These are phyloP conservation scores for Drosophila gaucha DNA, from an alignment of 2,888 invertebrate genomes.

Conservation along the genomic window DNA sequence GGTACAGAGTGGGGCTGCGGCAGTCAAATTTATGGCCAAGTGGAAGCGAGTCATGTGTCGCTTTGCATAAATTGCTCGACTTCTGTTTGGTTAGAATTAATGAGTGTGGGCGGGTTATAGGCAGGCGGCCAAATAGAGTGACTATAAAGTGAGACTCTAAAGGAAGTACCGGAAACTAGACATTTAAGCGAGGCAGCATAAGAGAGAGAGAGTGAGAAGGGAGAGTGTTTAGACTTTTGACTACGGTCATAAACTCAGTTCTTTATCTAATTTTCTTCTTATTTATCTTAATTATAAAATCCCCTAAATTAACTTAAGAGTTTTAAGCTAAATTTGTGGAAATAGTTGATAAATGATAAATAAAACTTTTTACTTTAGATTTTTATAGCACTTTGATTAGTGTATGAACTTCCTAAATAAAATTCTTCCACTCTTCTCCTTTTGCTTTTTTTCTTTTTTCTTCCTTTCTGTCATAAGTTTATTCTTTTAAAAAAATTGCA, in stretches of 20 bases:
- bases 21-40: constrained; percentile 40
- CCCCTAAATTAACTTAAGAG: background rate
- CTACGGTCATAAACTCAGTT: background rate
- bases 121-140: constrained; percentile 13
- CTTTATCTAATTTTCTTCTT: background rate
- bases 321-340: no score
- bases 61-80: constrained; percentile 74
- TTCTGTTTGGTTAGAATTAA: constrained; percentile 72
- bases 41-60: constrained; percentile 59
- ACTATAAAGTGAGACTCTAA: constrained; percentile 8
- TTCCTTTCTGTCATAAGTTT: no score
- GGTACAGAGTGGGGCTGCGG: constrained; percentile 44
- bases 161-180: constrained; percentile 9
- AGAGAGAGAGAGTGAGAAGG: background rate
- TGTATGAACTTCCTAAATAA: no score
- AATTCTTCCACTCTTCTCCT: no score
- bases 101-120: constrained; percentile 46
- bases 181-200: background rate
- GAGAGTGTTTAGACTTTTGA: background rate
- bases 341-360: background rate
- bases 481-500: no score
- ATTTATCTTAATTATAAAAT: background rate
- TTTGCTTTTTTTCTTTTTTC: no score
- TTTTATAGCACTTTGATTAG: background rate
- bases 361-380: background rate